phyloP scores from a whole-genome alignment of 2,888 invertebrate species.

The Epiblema foenella region DNA sequence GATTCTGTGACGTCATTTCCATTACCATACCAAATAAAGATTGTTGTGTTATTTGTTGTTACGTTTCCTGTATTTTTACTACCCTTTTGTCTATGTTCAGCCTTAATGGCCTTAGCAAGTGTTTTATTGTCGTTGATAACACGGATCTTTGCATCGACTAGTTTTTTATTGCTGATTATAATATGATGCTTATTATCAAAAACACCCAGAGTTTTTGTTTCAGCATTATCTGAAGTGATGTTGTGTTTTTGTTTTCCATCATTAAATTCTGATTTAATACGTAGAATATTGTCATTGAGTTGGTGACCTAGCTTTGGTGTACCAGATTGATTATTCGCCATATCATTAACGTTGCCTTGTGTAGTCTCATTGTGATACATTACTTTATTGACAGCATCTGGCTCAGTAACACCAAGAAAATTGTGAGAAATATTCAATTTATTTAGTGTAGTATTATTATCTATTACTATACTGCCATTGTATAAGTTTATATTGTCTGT shows the following conservation, averaged over 20 bases:
- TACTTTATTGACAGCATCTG: not conserved
- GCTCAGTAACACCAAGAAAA: not conserved
- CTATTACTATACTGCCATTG: not conserved
- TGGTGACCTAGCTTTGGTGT: not conserved
- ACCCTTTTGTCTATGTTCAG: not conserved
- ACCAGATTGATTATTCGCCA: not conserved
- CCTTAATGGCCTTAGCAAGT: not conserved
- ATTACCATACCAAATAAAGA: not conserved
- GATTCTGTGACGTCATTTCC: not conserved
- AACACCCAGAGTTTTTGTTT: not conserved
- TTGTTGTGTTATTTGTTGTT: not conserved
- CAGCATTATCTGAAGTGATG: not conserved
- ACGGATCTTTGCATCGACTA: not conserved
- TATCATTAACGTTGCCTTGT: not conserved
- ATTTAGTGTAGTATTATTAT: not conserved
- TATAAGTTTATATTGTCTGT: not conserved
- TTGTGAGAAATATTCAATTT: not conserved
- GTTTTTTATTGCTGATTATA: not conserved
- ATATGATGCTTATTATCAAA: not conserved
- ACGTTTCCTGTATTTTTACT: not conserved
- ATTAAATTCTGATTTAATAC: not conserved
- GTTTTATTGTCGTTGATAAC: not conserved
- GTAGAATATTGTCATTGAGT: not conserved
- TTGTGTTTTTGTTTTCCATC: not conserved
- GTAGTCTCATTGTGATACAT: not conserved